Evolutionary conservation across 2,797 vertebrate species (phyloP), one percentile per base, ranked within the genome.

Genomic region (Sebastes trivittatus): DNA sequence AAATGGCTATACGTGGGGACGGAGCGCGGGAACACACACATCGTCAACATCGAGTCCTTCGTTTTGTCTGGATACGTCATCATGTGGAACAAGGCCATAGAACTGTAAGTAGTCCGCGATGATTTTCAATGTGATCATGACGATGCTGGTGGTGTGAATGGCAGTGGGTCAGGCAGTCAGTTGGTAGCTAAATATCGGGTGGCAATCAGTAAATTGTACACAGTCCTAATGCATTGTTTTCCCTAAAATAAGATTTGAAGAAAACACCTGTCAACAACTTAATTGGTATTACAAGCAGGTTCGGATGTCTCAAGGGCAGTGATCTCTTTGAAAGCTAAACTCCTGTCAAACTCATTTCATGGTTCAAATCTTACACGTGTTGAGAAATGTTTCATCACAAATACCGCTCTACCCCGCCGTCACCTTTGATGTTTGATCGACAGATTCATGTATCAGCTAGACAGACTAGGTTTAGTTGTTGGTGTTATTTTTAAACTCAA

Each of bases 71-170:
- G 98, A 96, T 99, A 99, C 27, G 97, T 99, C 93, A 98, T 99
- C 91, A 99, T 99, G 98, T 99, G 98, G 98, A 99, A 99, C 96
- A 99, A 98, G 94, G 98, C 98, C 93, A 99, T 99, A 93, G 97
- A 99, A 95, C 92, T 99, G 98, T 99, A 92, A 99, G 98, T 93
- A 42, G 55, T 16, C 10, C 5, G 5, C 16, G 6, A 64, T 8
- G 27, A 5, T 7, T 64, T 36, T 52, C 1, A 27, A 30, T 77
- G 22, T 13, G 11, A 29, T 42, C 5, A 23, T 61, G 29, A 18
- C 1, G 7, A 20, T 54, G 18, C 5, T 46, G 34, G 7, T 60
- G 22, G 54, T 66, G n/a, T 56, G 11, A 38, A 56, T 49, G 49
- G 6, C 34, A 56, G n/a, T 29, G 25, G 16, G 7, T 49, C 46